A percentile compares a stretch with the other conserved stretches of the same genome.
Conservation (phyloP, 2,888 invertebrate species). For the Drosophila picticornis region DNA sequence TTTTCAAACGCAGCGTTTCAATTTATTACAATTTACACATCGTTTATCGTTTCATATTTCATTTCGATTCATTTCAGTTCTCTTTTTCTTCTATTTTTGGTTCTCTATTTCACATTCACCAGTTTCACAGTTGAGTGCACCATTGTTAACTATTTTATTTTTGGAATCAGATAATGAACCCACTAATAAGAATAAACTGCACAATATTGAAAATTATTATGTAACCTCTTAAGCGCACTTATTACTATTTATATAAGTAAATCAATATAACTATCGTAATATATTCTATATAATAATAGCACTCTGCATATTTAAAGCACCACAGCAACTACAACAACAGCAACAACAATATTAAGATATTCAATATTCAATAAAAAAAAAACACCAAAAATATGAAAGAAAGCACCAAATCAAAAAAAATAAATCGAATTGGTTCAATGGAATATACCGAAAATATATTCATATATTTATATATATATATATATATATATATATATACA, state of each 20-base stretch:
- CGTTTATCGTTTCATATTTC: constrained; percentile 18
- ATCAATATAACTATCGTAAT: constrained; percentile 37
- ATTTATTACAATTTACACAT: constrained; percentile 24
- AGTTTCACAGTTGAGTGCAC: constrained; percentile 62
- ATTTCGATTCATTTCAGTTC: constrained; percentile 13
- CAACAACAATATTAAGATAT: constrained; percentile 23
- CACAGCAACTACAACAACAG: constrained; percentile 28
- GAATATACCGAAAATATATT: constrained; percentile 17
- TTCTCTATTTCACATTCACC: constrained; percentile 18
- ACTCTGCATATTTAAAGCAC: constrained; percentile 71
- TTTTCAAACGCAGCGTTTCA: constrained; percentile 73
- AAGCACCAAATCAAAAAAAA: background rate
- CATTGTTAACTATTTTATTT: constrained; percentile 35
- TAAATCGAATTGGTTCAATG: constrained; percentile 30
- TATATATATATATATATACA: constrained; percentile 1
- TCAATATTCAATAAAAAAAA: constrained; percentile 5
- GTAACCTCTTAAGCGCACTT: constrained; percentile 54
- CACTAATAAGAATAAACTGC: constrained; percentile 43
- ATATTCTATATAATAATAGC: constrained; percentile 49
- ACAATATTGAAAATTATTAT: constrained; percentile 61
- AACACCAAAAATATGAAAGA: constrained; percentile 15
- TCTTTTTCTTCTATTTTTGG: constrained; percentile 2
- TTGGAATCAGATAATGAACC: constrained; percentile 31
- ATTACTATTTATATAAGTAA: constrained; percentile 36
- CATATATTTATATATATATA: background rate